Evolutionary conservation across 2,888 invertebrate genomes (phyloP).

Genomic region (Plemyria rubiginata): DNA sequence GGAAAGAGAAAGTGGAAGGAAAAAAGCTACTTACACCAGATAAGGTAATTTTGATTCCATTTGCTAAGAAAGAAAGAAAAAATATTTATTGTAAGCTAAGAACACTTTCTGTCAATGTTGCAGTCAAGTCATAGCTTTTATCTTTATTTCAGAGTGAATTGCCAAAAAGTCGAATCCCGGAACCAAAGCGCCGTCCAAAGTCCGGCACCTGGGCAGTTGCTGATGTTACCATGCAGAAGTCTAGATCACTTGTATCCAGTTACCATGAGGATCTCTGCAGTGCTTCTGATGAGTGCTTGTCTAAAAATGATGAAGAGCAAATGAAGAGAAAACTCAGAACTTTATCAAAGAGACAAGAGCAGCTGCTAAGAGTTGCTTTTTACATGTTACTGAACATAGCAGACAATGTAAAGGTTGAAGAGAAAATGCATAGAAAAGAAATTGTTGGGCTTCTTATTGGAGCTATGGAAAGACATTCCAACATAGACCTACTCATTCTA

Average conservation of each 20-base stretch:
- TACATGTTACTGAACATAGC: conserved; percentile 97
- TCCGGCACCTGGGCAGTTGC: conserved; percentile 89
- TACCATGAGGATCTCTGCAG: conserved; percentile 87
- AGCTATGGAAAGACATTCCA: conserved; percentile 93
- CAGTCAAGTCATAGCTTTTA: not conserved
- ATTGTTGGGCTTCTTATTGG: conserved; percentile 94
- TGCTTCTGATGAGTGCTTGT: conserved; percentile 75
- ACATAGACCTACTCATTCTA: conserved; percentile 94
- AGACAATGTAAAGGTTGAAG: conserved; percentile 97
- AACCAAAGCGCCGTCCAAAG: conserved; percentile 89
- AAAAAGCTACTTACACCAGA: conserved; percentile 77
- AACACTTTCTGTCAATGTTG: not conserved
- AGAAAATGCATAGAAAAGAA: conserved; percentile 98
- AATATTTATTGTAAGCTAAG: too few relatives aligned
- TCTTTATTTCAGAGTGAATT: conserved; percentile 82
- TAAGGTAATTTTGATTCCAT: conserved; percentile 56
- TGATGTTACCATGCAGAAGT: conserved; percentile 83
- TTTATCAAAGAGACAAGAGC: conserved; percentile 96
- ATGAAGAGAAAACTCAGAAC: conserved; percentile 90
- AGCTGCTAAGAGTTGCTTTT: conserved; percentile 94
- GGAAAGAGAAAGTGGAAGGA: conserved; percentile 89
- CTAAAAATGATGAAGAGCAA: conserved; percentile 90
- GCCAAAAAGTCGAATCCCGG: conserved; percentile 89
- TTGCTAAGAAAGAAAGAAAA: too few relatives aligned
- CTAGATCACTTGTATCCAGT: conserved; percentile 87